Conservation (phyloP, 2,888 invertebrate genomes). For the Cordilura impudica region DNA sequence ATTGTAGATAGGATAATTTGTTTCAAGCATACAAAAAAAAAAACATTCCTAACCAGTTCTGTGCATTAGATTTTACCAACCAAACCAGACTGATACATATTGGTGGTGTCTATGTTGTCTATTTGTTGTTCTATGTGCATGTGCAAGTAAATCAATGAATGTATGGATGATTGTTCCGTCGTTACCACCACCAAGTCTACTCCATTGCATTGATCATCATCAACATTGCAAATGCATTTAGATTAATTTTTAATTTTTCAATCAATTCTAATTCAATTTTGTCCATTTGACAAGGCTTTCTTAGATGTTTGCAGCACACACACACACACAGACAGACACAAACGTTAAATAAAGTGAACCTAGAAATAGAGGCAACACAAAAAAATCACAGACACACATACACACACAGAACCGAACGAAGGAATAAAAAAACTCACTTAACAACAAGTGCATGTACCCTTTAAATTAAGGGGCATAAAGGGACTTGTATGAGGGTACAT, state of each 20-base stretch:
- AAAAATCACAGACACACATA: constrained; percentile 22
- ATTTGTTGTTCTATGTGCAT: neutral
- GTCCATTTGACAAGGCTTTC: constrained; percentile 55
- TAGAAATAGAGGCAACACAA: constrained; percentile 10
- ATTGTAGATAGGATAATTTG: no score
- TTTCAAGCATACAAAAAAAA: no score
- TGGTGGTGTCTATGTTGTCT: neutral
- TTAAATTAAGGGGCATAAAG: neutral
- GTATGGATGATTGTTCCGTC: neutral
- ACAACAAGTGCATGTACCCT: constrained; percentile 33
- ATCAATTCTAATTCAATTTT: constrained; percentile 67
- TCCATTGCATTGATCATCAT: constrained; percentile 41
- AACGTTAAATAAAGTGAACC: neutral
- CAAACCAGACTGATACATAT: constrained; percentile 18
- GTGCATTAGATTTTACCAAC: constrained; percentile 5
- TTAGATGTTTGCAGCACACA: constrained; percentile 7
- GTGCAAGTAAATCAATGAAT: neutral
- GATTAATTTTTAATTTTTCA: constrained; percentile 70
- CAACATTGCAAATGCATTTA: constrained; percentile 62
- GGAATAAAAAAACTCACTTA: constrained; percentile 24
- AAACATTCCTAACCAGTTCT: no score
- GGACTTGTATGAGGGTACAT: neutral
- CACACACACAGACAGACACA: neutral
- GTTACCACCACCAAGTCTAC: constrained; percentile 15
- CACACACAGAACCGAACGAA: constrained; percentile 6